Conservation (phyloP, 2,113 vertebrate genomes). For the Rattus norvegicus region DNA sequence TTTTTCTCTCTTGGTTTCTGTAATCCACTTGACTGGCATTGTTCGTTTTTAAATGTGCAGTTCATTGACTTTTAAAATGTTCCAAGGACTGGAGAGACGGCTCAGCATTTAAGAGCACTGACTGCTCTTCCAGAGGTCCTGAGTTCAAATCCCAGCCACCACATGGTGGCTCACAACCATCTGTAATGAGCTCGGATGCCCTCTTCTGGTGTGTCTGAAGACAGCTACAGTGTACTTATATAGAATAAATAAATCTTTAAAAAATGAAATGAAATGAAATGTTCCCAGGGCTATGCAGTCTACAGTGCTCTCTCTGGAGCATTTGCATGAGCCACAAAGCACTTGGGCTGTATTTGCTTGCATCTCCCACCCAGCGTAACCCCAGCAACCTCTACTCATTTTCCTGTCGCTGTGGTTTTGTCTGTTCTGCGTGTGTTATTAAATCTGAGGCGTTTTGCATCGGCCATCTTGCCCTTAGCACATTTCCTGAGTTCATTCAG, state of each 20-base stretch:
- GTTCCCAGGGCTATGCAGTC: no score
- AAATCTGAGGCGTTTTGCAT: background rate
- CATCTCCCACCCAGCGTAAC: background rate
- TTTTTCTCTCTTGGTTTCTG: background rate
- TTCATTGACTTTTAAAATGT: background rate
- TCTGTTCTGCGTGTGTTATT: background rate
- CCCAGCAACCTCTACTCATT: background rate
- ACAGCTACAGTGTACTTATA: no score
- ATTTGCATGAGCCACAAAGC: background rate
- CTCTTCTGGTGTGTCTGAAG: no score
- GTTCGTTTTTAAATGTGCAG: background rate
- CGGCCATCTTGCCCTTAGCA: background rate
- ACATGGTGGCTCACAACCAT: no score
- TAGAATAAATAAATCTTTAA: no score
- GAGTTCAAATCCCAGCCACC: no score
- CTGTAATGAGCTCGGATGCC: no score
- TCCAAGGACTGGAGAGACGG: no score
- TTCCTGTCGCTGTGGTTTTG: background rate
- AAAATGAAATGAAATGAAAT: no score
- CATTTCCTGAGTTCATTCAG: background rate
- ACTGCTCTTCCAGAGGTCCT: no score
- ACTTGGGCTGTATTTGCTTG: no score
- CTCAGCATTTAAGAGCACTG: no score
- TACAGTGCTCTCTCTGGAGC: background rate
- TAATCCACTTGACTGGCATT: background rate